Evolutionary conservation across 1,140 invertebrate species (phyloP).

Genomic region (Procambarus clarkii): DNA sequence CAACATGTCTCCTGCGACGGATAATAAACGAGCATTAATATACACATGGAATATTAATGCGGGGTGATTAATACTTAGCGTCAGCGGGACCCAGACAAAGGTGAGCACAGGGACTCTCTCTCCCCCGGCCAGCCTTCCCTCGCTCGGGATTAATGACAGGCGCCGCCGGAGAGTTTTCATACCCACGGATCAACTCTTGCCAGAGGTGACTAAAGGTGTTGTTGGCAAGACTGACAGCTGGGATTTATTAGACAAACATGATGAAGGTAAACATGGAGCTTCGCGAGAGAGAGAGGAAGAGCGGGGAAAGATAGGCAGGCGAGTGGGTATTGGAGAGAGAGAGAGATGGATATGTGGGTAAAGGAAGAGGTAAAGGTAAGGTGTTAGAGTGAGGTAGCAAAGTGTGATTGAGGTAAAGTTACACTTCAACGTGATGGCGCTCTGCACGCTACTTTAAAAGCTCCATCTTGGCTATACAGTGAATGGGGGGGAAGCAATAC

Average conservation of each 20-base stretch:
- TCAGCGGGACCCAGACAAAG: not conserved
- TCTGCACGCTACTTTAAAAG: too few species aligned
- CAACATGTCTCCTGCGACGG: not conserved
- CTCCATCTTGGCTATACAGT: too few species aligned
- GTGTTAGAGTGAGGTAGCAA: not conserved
- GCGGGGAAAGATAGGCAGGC: not conserved
- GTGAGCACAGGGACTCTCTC: too few species aligned
- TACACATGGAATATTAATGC: slow-evolving; percentile 38
- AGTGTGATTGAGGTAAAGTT: not conserved
- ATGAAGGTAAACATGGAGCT: slow-evolving; percentile 24
- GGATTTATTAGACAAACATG: slow-evolving; percentile 25
- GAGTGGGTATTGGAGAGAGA: not conserved
- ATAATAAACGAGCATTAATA: slow-evolving; percentile 47
- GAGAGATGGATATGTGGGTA: not conserved
- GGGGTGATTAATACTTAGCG: slow-evolving; percentile 18
- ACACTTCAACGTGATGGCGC: too few species aligned
- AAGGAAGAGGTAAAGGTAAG: not conserved
- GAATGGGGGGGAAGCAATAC: too few species aligned
- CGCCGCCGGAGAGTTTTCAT: slow-evolving; percentile 20
- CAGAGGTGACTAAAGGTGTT: slow-evolving; percentile 24
- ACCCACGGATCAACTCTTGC: slow-evolving; percentile 7
- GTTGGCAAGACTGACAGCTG: slow-evolving; percentile 11
- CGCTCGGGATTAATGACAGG: slow-evolving; percentile 24
- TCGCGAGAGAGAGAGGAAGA: not conserved
- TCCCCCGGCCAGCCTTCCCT: not conserved